phyloP scores from a whole-genome alignment of 2,888 invertebrate species.

The Patella pellucida region DNA sequence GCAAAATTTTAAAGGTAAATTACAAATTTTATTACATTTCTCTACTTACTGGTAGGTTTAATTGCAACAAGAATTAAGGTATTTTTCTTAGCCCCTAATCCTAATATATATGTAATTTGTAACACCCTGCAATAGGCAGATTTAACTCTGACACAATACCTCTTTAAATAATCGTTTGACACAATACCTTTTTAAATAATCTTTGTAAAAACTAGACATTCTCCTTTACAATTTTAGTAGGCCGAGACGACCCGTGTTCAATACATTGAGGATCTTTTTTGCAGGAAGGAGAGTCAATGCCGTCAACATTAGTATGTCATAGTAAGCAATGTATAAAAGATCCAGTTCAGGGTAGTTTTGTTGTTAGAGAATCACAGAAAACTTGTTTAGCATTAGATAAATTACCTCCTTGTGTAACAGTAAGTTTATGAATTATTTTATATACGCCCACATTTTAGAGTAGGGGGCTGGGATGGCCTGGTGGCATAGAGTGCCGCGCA shows the following conservation, averaged over 20 bases:
- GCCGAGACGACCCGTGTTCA: neutral
- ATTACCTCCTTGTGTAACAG: slow-evolving; percentile 42
- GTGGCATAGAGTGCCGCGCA: too few relatives aligned
- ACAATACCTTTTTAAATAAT: too few relatives aligned
- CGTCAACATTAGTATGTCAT: slow-evolving; percentile 43
- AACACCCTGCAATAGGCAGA: neutral
- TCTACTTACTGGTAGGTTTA: too few relatives aligned
- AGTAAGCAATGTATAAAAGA: slow-evolving; percentile 45
- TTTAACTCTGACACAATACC: neutral
- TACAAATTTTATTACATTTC: neutral
- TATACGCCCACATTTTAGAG: too few relatives aligned
- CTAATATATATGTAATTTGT: neutral
- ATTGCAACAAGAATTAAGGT: too few relatives aligned
- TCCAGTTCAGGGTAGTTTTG: slow-evolving; percentile 31
- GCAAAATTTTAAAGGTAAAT: slow-evolving; percentile 51
- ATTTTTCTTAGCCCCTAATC: neutral
- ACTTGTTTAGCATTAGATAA: slow-evolving; percentile 39
- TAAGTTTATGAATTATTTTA: slow-evolving; percentile 28
- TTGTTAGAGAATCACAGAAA: slow-evolving; percentile 44
- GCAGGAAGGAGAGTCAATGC: slow-evolving; percentile 44
- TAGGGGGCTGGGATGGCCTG: too few relatives aligned
- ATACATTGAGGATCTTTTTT: slow-evolving; percentile 8
- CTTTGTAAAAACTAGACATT: too few relatives aligned
- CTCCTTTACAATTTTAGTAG: too few relatives aligned
- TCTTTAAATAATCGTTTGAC: too few relatives aligned